Percentiles rank a stretch among this genome's conserved stretches.
Conservation (phyloP, 2,113 vertebrate genomes). For the Oreocharis arfaki region DNA sequence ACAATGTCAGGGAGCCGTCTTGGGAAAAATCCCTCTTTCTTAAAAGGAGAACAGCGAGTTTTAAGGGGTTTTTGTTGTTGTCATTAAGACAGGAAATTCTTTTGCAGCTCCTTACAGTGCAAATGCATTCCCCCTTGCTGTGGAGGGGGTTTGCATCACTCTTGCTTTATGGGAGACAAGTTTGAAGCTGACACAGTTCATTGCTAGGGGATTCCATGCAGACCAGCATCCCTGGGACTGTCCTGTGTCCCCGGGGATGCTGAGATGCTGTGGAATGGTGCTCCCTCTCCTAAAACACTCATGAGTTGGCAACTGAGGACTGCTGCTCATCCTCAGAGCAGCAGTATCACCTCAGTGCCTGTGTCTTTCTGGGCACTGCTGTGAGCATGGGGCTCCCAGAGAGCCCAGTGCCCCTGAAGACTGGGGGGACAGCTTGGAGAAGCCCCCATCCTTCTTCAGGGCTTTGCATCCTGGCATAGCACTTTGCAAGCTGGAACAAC, state of each 20-base stretch:
- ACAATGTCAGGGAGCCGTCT: not conserved
- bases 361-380: not conserved
- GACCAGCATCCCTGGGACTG: not conserved
- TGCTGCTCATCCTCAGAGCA: not conserved
- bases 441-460: not conserved
- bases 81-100: not conserved
- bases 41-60: not conserved
- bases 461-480: not conserved
- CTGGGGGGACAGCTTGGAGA: not conserved
- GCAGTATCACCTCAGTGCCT: not conserved
- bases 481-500: not conserved
- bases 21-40: not conserved
- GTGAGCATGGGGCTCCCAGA: rapidly evolving
- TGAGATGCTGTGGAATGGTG: not conserved
- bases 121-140: not conserved
- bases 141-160: not conserved
- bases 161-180: not conserved
- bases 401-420: not conserved
- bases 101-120: not conserved
- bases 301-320: not conserved
- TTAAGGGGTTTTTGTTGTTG: not conserved
- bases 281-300: not conserved
- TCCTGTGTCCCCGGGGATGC: rapidly evolving
- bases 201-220: not conserved
- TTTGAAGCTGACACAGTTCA: not conserved